phyloP scores from a whole-genome alignment of 2,888 invertebrate genomes.

The Bembecia ichneumoniformis region DNA sequence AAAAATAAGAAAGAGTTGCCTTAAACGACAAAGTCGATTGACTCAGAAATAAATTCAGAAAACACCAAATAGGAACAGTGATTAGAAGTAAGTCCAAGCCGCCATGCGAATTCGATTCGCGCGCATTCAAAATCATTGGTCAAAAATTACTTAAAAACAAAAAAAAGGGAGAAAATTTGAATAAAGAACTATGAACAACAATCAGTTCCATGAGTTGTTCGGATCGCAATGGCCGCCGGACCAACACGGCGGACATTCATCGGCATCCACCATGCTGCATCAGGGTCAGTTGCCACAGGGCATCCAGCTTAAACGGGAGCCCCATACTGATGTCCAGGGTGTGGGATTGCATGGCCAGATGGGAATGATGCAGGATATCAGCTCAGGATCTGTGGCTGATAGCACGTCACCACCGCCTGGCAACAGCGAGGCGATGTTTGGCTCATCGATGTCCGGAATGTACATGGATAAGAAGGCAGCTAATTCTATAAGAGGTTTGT shows the following conservation, averaged over 20 bases:
- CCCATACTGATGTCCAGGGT: constrained; percentile 41
- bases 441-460: constrained; percentile 57
- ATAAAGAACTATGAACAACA: constrained; percentile 51
- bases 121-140: constrained; percentile 33
- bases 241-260: constrained; percentile 60
- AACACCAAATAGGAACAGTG: constrained; percentile 34
- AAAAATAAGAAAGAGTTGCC: constrained; percentile 38
- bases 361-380: constrained; percentile 41
- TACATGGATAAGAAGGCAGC: constrained; percentile 75
- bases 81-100: constrained; percentile 37
- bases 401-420: constrained; percentile 75
- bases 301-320: constrained; percentile 55
- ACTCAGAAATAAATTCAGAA: constrained; percentile 16
- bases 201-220: constrained; percentile 63
- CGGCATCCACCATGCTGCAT: constrained; percentile 62
- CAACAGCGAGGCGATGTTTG: constrained; percentile 57
- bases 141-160: constrained; percentile 43
- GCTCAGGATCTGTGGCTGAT: constrained; percentile 65
- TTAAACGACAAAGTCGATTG: constrained; percentile 62
- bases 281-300: constrained; percentile 38
- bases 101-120: constrained; percentile 64
- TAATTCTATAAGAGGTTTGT: constrained; percentile 77
- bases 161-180: constrained; percentile 14
- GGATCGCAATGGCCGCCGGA: constrained; percentile 70
- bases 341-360: constrained; percentile 47